Base-by-base conservation (phyloP, 2,888 invertebrate genomes). In the Nymphalis urticae region DNA sequence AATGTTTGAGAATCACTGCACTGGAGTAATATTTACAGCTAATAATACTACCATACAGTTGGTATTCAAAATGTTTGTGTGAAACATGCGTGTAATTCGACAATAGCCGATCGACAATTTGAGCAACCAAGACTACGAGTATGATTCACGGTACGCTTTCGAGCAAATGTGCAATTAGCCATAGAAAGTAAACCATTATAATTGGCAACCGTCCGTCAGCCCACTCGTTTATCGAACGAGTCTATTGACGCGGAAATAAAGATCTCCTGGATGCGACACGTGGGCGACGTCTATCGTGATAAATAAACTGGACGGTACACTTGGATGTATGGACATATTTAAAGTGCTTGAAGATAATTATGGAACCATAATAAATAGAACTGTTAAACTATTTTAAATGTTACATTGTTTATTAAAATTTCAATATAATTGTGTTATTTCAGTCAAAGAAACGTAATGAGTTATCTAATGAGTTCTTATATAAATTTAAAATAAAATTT, bases 141-240 rank as follows among this genome's bases (percentile, higher is more conserved):
- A 77, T 83, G 83, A 85, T 78, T 84, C 81, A 84, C 75, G 71
- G 72, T 76, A 77, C 75, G 74, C 77, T 80, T 78, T 78, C 75
- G 76, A 75, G 73, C 70, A 78, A 83, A 81, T 84, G 81, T 81
- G 80, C 82, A 85, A 87, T 89, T 85, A 85, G 77, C 76, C 75
- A 82, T 89, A 88, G 89, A 90, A 91, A 90, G 90, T 86, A 84
- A 85, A 85, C 84, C 85, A 84, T 84, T 82, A 83, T 83, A 82
- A 86, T 90, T 85, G 87, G 86, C 87, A 81, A 84, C 79, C 80
- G 79, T 79, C 78, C 77, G 83, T 82, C 87, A 77, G 76, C 89
- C 87, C 86, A 87, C 87, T 82, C 83, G 81, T 74, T 73, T 78
- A 82, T 83, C 85, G 81, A 85, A 77, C 75, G 79, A 75, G 77